Evolutionary conservation across 2,113 vertebrate species (phyloP).

Genomic region (Ginglymostoma cirratum): DNA sequence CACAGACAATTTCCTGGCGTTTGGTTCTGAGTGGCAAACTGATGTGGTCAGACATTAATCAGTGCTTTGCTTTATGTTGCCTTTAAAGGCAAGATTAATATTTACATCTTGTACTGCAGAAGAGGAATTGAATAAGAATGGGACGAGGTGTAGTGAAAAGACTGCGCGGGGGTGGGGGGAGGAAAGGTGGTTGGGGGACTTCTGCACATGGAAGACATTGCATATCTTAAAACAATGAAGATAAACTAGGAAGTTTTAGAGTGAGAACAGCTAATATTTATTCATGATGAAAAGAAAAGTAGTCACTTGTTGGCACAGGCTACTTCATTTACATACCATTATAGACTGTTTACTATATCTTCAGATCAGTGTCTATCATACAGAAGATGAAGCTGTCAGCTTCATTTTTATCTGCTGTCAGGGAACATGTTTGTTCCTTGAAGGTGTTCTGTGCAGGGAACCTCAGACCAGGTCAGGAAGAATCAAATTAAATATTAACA

Average conservation of each 20-base stretch:
- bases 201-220: constrained; percentile 21
- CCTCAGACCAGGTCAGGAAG: constrained; percentile 46
- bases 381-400: constrained; percentile 57
- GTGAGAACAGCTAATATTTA: constrained; percentile 65
- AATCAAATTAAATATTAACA: constrained; percentile 72
- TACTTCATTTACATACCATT: constrained; percentile 68
- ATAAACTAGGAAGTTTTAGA: constrained; percentile 42
- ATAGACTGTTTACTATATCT: constrained; percentile 60
- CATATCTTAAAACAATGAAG: constrained; percentile 45
- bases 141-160: constrained; percentile 1
- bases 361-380: constrained; percentile 52
- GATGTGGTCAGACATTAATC: constrained; percentile 56
- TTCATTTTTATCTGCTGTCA: constrained; percentile 49
- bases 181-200: constrained; percentile 20
- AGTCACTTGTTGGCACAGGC: constrained; percentile 56
- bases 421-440: constrained; percentile 14
- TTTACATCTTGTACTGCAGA: neutral
- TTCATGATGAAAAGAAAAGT: constrained; percentile 65
- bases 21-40: constrained; percentile 39
- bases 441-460: constrained; percentile 38
- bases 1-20: neutral
- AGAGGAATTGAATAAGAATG: neutral
- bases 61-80: constrained; percentile 55
- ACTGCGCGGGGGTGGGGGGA: neutral
- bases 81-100: neutral